Evolutionary conservation across 2,888 invertebrate species (phyloP), one percentile per base, ranked within the genome.

Genomic region (Drosophila histrio): DNA sequence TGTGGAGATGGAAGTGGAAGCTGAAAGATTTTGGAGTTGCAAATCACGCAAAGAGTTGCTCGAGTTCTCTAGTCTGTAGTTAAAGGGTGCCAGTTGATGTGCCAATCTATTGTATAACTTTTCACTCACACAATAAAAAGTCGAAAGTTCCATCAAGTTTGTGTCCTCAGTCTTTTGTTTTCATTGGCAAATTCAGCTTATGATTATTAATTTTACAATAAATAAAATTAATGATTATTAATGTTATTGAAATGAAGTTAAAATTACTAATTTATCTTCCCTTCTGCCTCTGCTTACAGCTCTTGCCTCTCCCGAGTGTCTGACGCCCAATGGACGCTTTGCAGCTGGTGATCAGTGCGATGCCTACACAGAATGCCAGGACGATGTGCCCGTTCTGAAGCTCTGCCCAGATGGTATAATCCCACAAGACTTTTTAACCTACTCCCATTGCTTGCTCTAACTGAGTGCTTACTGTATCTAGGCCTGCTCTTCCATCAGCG

Each of bases 331-430:
- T 85, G 96, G 95, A 46, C 93, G 95, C 22, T 95, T 94, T 85
- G 93, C 96, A 0, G 92, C 94, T 0, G 89, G 94, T 0, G 94
- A 93, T 3, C 95, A 96, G 89, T 96, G 96, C 82, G 96, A 96
- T 84, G 94, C 93, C 82, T 96, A 95, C 83, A 92, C 94, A 60
- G 95, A 96, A 85, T 96, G 96, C 87, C 90, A 93, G 72, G 89
- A 97, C 71, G 96, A 96, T 17, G 94, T 95, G 8, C 92, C 95
- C 0, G 94, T 95, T 85, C 94, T 95, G 82, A 96, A 96, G 87
- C 91, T 95, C 2, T 97, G 97, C 72, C 95, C 96, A 0, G 97
- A 97, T 87, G 97, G 97, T 65, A 65, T 22, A 0, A 1, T 3
- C 11, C 0, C 15, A 8, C 8, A 7, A 13, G n/a, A 6, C 2